Evolutionary conservation across 2,888 invertebrate genomes (phyloP), one percentile per base, ranked within the genome.

Genomic region (Monochamus alternatus): DNA sequence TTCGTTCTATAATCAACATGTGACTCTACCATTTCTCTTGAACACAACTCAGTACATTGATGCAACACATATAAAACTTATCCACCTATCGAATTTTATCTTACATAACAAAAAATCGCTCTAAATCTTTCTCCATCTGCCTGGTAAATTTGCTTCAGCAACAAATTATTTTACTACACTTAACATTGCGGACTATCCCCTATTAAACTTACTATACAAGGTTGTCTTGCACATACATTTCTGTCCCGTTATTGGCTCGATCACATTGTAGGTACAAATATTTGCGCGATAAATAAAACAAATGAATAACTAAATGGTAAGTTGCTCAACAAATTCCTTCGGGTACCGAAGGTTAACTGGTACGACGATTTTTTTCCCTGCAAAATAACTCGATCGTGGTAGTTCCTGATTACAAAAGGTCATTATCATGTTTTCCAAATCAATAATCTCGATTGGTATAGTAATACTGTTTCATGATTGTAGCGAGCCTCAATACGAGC

Each of bases 301-400:
- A 69, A 47, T 62, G 51, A 60, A 69, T 60, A 69, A 69, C 69
- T 31, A 47, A 69, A 47, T 8, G 64, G 5, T 51, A 65, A 12
- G 32, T 69, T 69, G 47, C 63, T 68, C 68, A 55, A 67, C 55
- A 51, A 77, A 65, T 73, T 69, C 73, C 63, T 64, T 31, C 62
- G 30, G 55, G 55, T 73, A 12, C 64, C 55, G 74, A 78, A 76
- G 75, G 75, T 77, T 75, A 73, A 74, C 75, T 22, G 73, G 76
- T 73, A 51, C 62, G 55, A 70, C 63, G 22, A 22, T 78, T 76
- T 70, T 75, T 38, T 64, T 60, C 43, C 30, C 52, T 47, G 14
- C 55, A 55, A 55, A 51, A n/a, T 47, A 31, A 69, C 30, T 44
- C 7, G 60, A 69, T 31, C n/a, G 51, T 43, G 38, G 59, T 58